Evolutionary conservation across 1,140 invertebrate genomes (phyloP), one percentile per base, ranked within the genome.

Genomic region (Cotesia typhae): DNA sequence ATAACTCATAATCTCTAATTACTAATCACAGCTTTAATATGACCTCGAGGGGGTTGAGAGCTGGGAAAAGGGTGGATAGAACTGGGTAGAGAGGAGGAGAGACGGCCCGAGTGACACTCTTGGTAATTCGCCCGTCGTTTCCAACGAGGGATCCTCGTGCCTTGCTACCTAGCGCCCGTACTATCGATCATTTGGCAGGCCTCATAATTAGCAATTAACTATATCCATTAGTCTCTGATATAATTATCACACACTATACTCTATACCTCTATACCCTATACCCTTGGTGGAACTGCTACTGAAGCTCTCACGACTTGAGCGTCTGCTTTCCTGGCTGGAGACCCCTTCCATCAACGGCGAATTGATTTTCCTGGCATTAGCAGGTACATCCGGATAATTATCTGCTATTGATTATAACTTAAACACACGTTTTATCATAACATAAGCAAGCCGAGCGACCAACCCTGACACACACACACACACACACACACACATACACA

Each of bases 151-250:
- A 68, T 73, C 71, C 74, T 66, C 61, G 60, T 67, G 76, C 74
- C 77, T 81, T 78, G 20, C 59, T 17, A 35, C 7, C 36, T 81
- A 80, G 81, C 80, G 81, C 82, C 28, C 78, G 81, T 81, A 81
- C 81, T 86, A 87, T 87, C 84, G 85, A 87, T 87, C 85, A 87
- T 86, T 86, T 80, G 82, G 81, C 81, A 85, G 84, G 85, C 81
- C 83, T 84, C 83, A 85, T 87, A 87, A 87, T 86, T 87, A 87
- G 85, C 84, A 86, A 87, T 87, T 86, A 87, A 86, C 84, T 86
- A 85, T 85, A 86, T 85, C 85, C 85, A 87, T 87, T 87, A 86
- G 85, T 83, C 80, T 78, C 79, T 85, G 83, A 87, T 86, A 87
- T 86, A 85, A 87, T 87, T 86, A 87, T 82, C 82, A 84, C 82